A percentile compares a stretch with the other conserved stretches of the same genome.
phyloP scores from a whole-genome alignment of 1,140 invertebrate genomes.

The Sinella curviseta region DNA sequence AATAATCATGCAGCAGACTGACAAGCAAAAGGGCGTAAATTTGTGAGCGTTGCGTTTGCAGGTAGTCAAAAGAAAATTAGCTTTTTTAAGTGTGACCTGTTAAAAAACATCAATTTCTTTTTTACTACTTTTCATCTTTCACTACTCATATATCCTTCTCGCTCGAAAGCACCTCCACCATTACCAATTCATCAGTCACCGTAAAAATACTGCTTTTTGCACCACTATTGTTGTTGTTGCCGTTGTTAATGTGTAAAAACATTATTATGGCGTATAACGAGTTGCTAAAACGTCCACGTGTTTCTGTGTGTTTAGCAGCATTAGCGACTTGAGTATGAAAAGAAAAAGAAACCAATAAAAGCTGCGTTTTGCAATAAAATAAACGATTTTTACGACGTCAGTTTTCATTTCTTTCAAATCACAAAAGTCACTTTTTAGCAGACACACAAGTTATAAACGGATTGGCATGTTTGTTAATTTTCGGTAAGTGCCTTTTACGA shows the following conservation, averaged over 20 bases:
- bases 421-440: too few relatives aligned
- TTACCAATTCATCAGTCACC: neutral
- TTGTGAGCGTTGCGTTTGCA: too few relatives aligned
- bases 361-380: constrained; percentile 8
- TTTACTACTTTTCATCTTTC: neutral
- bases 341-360: neutral
- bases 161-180: neutral
- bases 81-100: neutral
- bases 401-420: constrained; percentile 4
- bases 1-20: too few relatives aligned
- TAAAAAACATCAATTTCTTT: neutral
- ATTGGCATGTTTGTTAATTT: constrained; percentile 11
- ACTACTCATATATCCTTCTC: neutral
- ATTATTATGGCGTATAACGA: neutral
- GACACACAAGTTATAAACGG: too few relatives aligned
- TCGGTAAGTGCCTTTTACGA: constrained; percentile 11
- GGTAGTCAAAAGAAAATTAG: too few relatives aligned
- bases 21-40: too few relatives aligned
- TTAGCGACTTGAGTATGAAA: neutral
- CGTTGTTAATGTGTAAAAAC: neutral
- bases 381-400: neutral
- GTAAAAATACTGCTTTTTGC: too few relatives aligned
- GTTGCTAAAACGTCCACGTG: neutral
- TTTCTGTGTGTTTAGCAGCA: too few relatives aligned
- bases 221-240: too few relatives aligned